These are phyloP conservation scores for Schlechtendalia chinensis DNA, from an alignment of 1,140 invertebrate genomes.

Conservation along the genomic window DNA sequence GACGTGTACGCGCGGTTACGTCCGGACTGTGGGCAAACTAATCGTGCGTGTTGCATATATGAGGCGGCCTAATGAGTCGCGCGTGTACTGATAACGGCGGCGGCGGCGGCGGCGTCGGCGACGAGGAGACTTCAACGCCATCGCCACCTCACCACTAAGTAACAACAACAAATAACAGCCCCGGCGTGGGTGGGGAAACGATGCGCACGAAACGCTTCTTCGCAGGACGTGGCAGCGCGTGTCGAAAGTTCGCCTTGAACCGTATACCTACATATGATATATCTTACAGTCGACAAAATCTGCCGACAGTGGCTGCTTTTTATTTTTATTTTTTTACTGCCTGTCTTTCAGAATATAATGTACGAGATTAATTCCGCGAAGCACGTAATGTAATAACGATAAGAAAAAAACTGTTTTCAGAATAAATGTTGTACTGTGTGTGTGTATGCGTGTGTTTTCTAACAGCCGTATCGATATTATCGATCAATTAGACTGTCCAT, in stretches of 20 bases:
- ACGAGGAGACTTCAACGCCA: constrained; percentile 36
- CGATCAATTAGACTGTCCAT: constrained; percentile 39
- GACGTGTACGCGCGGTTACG: background rate
- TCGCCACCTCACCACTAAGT: constrained; percentile 10
- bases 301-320: constrained; percentile 7
- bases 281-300: constrained; percentile 1
- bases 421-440: background rate
- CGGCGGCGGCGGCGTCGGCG: background rate
- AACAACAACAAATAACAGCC: constrained; percentile 15
- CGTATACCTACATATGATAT: background rate
- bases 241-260: constrained; percentile 47
- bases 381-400: background rate
- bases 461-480: background rate
- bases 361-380: background rate
- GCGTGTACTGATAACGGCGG: background rate
- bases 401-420: background rate
- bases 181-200: constrained; percentile 18
- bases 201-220: background rate
- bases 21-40: constrained; percentile 17
- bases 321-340: background rate
- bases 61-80: constrained; percentile 26
- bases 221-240: constrained; percentile 7
- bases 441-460: too few relatives aligned
- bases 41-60: constrained; percentile 34
- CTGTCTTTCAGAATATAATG: constrained; percentile 7